Evolutionary conservation across 2,797 vertebrate genomes (phyloP).

Genomic region (Argentina silus): DNA sequence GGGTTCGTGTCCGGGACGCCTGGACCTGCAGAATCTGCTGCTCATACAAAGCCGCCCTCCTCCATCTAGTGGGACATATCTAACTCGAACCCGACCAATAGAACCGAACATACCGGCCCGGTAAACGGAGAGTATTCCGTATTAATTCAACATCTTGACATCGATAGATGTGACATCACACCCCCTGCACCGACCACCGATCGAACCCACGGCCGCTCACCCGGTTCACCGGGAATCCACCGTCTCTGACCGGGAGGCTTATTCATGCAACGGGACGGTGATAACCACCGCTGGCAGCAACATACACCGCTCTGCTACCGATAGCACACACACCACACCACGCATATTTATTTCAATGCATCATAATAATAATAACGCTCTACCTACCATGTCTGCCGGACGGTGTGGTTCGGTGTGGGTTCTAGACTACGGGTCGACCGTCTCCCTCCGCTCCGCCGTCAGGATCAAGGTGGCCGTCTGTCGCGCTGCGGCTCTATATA

Average conservation of each 20-base stretch:
- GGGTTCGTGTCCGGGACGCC: too few species aligned
- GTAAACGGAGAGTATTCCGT: too few species aligned
- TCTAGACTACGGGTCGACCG: constrained; percentile 24
- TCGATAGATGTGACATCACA: too few species aligned
- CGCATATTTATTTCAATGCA: background rate
- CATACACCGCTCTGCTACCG: background rate
- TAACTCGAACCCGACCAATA: too few species aligned
- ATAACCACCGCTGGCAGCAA: background rate
- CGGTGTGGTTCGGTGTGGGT: constrained; percentile 13
- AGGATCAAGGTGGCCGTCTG: constrained; percentile 47
- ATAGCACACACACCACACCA: background rate
- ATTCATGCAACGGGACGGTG: background rate
- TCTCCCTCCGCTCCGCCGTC: constrained; percentile 19
- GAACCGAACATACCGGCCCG: too few species aligned
- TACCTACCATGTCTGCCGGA: constrained; percentile 42
- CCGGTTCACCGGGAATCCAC: too few species aligned
- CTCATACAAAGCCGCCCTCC: too few species aligned
- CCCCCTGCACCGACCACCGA: too few species aligned
- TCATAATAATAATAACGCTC: background rate
- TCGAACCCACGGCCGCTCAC: too few species aligned
- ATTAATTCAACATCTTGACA: too few species aligned
- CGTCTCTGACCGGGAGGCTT: background rate
- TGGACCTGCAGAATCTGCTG: too few species aligned
- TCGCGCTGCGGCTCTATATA: constrained; percentile 44
- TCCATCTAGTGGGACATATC: too few species aligned